Base-by-base conservation (phyloP, 2,888 invertebrate species). In the Drosophila leonis region DNA sequence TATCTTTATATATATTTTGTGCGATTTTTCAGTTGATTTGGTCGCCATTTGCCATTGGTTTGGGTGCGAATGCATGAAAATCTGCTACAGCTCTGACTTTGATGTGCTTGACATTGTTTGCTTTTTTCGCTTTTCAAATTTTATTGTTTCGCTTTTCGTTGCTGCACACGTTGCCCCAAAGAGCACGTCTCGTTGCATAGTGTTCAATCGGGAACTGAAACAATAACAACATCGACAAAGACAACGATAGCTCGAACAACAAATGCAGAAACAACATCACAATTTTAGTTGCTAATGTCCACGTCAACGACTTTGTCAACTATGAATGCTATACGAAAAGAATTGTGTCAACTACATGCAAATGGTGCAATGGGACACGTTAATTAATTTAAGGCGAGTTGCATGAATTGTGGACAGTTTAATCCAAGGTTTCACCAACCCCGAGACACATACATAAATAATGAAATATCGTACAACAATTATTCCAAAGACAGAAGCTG, bases 71-170 rank as follows among this genome's bases (percentile, higher is more conserved):
- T 69, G 60, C 63, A 56, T 72, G 69, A 49, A 62, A 75, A 71
- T 72, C 74, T 72, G 60, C 72, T 67, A 59, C 70, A 64, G 77
- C 48, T 72, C 44, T 67, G 83, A 75, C 78, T 85, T 82, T 85
- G 83, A 82, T 81, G 85, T 82, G 80, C 78, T n/a, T n/a, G n/a
- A n/a, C 88, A 85, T 82, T 82, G 86, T 85, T 85, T 52, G 60
- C n/a, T n/a, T 8, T 39, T 35, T 20, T 48, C 29, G 33, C 60
- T 20, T 44, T 65, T 57, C 18, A 20, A 41, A 42, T 42, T 24
- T 56, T 20, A 42, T 42, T 33, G 31, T 44, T 33, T 56, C 42
- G 42, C 6, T 48, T 57, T 41, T 12, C 20, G 29, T 13, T 54
- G 55, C 46, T 29, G 35, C 64, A 60, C 61, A 49, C 35, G 48